Evolutionary conservation across 92 coral and sea anemone genomes (phyloP).

Genomic region (Nematostella vectensis): DNA sequence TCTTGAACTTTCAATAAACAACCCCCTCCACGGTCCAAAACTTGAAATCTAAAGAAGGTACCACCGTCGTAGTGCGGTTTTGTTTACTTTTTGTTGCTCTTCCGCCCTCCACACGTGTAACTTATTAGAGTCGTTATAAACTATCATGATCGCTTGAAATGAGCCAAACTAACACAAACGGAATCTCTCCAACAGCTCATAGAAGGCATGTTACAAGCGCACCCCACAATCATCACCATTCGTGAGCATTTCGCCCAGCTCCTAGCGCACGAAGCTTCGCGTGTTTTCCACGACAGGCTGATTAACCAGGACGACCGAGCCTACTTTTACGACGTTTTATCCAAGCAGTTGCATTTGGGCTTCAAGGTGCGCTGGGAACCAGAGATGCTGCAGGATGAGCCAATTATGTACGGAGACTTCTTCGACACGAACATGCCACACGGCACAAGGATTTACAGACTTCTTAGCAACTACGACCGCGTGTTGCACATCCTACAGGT

Average conservation of each 20-base stretch:
- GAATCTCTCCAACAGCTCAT: conserved; percentile 52
- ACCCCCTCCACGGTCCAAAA: too few relatives aligned
- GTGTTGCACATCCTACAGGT: conserved; percentile 75
- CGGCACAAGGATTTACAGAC: conserved; percentile 57
- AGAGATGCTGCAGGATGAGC: conserved; percentile 42
- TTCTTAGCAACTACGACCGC: conserved; percentile 55
- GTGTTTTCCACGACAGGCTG: conserved; percentile 95
- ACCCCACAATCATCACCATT: conserved; percentile 59
- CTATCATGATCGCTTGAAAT: too few relatives aligned
- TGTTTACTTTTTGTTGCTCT: too few relatives aligned
- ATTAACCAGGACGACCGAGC: conserved; percentile 72
- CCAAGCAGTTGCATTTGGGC: conserved; percentile 55
- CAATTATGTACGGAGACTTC: conserved; percentile 86
- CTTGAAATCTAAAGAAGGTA: too few relatives aligned
- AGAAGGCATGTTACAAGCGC: conserved; percentile 85
- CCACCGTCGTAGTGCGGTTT: too few relatives aligned
- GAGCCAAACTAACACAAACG: too few relatives aligned
- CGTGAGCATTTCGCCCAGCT: conserved; percentile 78
- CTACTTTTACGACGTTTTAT: conserved; percentile 61
- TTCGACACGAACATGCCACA: conserved; percentile 48
- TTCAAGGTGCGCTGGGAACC: conserved; percentile 59
- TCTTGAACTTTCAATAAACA: too few relatives aligned
- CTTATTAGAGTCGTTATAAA: too few relatives aligned
- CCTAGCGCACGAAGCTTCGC: conserved; percentile 82
- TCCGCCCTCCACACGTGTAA: too few relatives aligned